Evolutionary conservation across 2,888 invertebrate genomes (phyloP), one percentile per base, ranked within the genome.

Genomic region (Eupithecia vulgata): DNA sequence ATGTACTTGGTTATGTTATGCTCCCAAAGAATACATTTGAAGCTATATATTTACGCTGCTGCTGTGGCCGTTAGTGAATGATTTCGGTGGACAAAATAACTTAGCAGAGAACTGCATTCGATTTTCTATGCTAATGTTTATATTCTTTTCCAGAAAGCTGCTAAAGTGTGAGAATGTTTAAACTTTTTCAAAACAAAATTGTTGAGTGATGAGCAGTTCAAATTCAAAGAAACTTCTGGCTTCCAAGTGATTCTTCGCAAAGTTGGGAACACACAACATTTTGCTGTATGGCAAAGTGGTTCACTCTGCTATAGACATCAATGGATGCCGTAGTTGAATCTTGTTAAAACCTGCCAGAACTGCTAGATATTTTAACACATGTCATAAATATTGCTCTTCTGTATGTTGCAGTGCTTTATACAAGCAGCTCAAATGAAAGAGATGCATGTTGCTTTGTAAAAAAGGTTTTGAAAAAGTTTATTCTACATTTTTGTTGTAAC

Each of bases 141-240:
- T n/a, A 37, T 66, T 25, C 8, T 66, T 42, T 25, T 42, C 66
- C 64, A 64, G 64, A 64, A 64, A 64, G 21, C 37, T 35, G 35
- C 21, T 6, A 21, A 52, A 25, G 21, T 64, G 34, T 37, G 35
- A 42, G 13, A 65, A 25, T 66, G 13, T 17, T 65, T 42, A 42
- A 65, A 66, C 66, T 66, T 40, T 66, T 66, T 45, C 66, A 66
- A 40, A 66, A 42, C 42, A 64, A 64, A 35, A 64, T 35, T 40
- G 17, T 17, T 34, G 62, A 62, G 35, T 62, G 10, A 35, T 59
- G 37, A 10, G 37, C 35, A n/a, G 64, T 35, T 34, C 12, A 34
- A 34, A 64, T 37, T n/a, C 15, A 37, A 37, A 37, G 37, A 64
- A 17, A 64, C n/a, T 34, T 34, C 30, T 64, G n/a, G 64, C 34